A percentile compares a stretch with the other conserved stretches of the same genome.
These are phyloP conservation scores for Enteromius viviparus DNA, from an alignment of 2,797 vertebrate genomes.

Conservation along the genomic window DNA sequence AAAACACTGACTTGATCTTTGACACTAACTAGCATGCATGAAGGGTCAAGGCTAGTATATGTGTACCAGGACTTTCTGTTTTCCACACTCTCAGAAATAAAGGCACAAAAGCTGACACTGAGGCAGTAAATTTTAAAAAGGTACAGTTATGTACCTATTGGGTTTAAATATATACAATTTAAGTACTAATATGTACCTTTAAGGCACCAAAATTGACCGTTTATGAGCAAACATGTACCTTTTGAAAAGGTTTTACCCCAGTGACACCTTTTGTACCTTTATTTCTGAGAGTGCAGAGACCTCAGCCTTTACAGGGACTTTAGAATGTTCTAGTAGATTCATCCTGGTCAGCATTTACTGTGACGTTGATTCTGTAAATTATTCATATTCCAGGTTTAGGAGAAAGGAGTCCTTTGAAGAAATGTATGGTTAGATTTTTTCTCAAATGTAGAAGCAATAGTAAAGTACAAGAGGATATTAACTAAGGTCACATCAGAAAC, in stretches of 20 bases:
- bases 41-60: slow-evolving; percentile 12
- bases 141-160: too few relatives aligned
- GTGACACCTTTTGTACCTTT: too few relatives aligned
- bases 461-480: background rate
- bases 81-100: too few relatives aligned
- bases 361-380: slow-evolving; percentile 3
- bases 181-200: too few relatives aligned
- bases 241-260: too few relatives aligned
- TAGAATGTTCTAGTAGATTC: background rate
- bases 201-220: too few relatives aligned
- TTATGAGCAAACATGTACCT: too few relatives aligned
- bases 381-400: background rate
- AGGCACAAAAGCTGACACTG: too few relatives aligned
- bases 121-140: too few relatives aligned
- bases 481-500: background rate
- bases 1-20: slow-evolving; percentile 5
- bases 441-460: background rate
- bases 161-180: too few relatives aligned
- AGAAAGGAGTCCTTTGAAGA: background rate
- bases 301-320: background rate
- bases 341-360: background rate
- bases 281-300: background rate
- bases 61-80: background rate
- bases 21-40: background rate
- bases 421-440: background rate